Evolutionary conservation across 2,888 invertebrate species (phyloP), one percentile per base, ranked within the genome.

Genomic region (Trissonchulus latispiculum): DNA sequence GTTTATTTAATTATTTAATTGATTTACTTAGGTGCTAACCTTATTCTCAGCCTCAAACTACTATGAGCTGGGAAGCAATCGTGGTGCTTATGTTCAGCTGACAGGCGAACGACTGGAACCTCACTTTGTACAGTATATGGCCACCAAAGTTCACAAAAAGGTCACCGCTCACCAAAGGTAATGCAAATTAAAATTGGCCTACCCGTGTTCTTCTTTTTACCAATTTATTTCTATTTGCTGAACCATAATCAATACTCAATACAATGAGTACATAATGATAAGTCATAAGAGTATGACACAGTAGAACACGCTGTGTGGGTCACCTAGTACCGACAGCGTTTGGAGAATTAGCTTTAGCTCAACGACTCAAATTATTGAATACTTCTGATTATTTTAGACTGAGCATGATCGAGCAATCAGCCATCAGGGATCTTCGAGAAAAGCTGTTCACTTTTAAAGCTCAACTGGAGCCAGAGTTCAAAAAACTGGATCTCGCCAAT

Each of bases 31-130:
- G 92, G 91, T 93, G 71, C 89, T 95, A 80, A 95, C 95, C 64
- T 90, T 95, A 78, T 95, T 95, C 85, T 95, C 95, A 0, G 95
- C 95, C 1, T 95, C 95, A n/a, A 95, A 94, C 85, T 95, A 95
- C 84, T 95, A 95, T 85, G 94, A 94, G 81, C 87, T 91, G 76
- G 94, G 93, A 2, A 93, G 92, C 48, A 94, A 94, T 84, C 91
- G 92, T 80, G 95, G 94, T 0, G 95, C 95, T 0, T 95, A 93
- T 82, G 86, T 94, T 79, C 92, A 92, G 83, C 86, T 93, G 59
- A 88, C 90, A 74, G 90, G 90, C 31, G 89, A 89, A 15, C 88
- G 90, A 35, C 85, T 92, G 77, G 89, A 90, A 79, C 89, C 92
- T 0, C 91, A 92, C 81, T 90, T 93, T 80, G 91, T 95, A 2